Conservation (phyloP, 2,888 invertebrate species). For the Epirrhoe alternata region DNA sequence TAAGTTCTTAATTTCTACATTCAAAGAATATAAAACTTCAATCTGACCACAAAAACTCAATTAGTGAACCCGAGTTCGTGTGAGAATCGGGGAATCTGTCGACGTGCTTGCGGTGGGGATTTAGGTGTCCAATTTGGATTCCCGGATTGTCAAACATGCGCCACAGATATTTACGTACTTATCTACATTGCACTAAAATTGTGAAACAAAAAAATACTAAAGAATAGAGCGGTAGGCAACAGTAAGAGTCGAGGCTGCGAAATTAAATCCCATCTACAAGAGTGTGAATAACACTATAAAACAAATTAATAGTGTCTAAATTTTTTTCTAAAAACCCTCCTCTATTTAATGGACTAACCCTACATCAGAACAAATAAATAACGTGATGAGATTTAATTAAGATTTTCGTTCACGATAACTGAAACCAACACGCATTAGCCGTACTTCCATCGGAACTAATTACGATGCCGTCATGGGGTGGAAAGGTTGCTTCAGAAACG, state of each 20-base stretch:
- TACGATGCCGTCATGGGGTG: conserved; percentile 32
- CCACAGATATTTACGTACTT: not conserved
- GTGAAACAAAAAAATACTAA: not conserved
- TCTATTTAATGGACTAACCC: not conserved
- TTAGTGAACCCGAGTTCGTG: not conserved
- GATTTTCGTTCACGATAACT: conserved; percentile 33
- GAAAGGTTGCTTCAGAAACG: conserved; percentile 28
- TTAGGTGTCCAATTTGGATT: not conserved
- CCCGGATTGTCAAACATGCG: not conserved
- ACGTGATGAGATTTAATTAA: conserved; percentile 36
- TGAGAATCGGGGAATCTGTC: not conserved
- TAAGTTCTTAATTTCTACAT: not conserved
- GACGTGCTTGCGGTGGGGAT: not conserved
- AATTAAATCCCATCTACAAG: too few relatives aligned
- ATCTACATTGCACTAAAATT: not conserved
- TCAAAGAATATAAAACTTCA: not conserved
- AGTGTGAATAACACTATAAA: too few relatives aligned
- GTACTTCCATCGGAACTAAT: conserved; percentile 37
- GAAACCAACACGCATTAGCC: conserved; percentile 20
- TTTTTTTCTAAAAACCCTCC: not conserved
- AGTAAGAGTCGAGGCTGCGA: too few relatives aligned
- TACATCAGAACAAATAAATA: conserved; percentile 15
- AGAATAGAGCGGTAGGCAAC: not conserved
- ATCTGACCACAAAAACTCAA: not conserved
- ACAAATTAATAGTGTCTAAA: not conserved